These are phyloP conservation scores for Phytoseiulus persimilis DNA, from an alignment of 2,888 invertebrate species.

Conservation along the genomic window DNA sequence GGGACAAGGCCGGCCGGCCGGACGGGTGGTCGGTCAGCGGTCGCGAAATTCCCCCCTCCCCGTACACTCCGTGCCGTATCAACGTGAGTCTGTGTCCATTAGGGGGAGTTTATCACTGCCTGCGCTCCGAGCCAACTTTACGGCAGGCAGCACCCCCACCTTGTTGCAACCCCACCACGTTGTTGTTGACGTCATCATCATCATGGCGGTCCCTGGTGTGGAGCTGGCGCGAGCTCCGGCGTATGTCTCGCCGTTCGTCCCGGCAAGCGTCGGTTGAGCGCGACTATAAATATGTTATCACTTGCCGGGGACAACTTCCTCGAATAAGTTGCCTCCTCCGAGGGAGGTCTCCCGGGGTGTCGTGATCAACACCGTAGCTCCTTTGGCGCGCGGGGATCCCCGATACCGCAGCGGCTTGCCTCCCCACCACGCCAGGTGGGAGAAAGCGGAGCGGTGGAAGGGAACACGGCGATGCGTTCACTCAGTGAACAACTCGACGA, in stretches of 20 bases:
- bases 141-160: not conserved
- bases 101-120: not conserved
- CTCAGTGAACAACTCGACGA: not conserved
- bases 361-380: not conserved
- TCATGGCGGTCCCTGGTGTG: not conserved
- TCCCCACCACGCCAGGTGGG: not conserved
- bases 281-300: slow-evolving; percentile 5
- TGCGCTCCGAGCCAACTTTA: not conserved
- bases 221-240: not conserved
- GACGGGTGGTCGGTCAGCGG: not conserved
- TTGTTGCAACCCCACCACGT: not conserved
- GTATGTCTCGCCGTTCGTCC: no score
- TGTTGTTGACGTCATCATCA: not conserved
- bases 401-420: not conserved
- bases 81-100: not conserved
- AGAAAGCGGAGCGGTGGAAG: not conserved
- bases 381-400: not conserved
- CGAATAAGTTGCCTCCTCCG: not conserved
- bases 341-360: not conserved
- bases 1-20: not conserved
- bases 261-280: not conserved
- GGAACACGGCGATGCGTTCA: not conserved
- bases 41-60: not conserved
- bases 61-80: not conserved
- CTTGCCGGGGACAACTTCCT: not conserved